Evolutionary conservation across 2,113 vertebrate genomes (phyloP).

Genomic region (Cygnus atratus): DNA sequence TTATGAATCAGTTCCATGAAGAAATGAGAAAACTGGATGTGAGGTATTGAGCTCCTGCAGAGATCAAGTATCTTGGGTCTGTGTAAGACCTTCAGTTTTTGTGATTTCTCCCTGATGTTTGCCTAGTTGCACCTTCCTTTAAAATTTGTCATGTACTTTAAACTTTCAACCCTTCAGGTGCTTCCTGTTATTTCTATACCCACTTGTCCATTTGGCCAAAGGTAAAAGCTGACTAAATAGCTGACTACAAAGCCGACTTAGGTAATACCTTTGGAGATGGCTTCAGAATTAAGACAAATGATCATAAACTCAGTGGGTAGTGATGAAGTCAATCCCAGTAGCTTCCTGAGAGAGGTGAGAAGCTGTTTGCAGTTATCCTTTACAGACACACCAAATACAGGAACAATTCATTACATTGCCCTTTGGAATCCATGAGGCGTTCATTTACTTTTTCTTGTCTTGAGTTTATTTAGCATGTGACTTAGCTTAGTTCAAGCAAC

Average conservation of each 20-base stretch:
- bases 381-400: not conserved
- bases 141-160: not conserved
- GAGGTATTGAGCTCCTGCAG: not conserved
- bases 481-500: not conserved
- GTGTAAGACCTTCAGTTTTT: not conserved
- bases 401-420: not conserved
- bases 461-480: not conserved
- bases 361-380: not conserved
- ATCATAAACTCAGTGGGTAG: not conserved
- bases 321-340: not conserved
- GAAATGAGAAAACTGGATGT: not conserved
- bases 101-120: not conserved
- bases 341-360: not conserved
- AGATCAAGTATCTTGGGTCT: not conserved
- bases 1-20: not conserved
- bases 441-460: not conserved
- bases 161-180: not conserved
- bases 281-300: not conserved
- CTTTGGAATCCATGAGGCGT: not conserved
- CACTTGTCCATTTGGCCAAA: not conserved
- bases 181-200: not conserved
- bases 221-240: not conserved
- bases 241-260: not conserved
- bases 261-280: not conserved
- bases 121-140: not conserved